Evolutionary conservation across 2,113 vertebrate species (phyloP).

Genomic region (Poeciliopsis retropinna): DNA sequence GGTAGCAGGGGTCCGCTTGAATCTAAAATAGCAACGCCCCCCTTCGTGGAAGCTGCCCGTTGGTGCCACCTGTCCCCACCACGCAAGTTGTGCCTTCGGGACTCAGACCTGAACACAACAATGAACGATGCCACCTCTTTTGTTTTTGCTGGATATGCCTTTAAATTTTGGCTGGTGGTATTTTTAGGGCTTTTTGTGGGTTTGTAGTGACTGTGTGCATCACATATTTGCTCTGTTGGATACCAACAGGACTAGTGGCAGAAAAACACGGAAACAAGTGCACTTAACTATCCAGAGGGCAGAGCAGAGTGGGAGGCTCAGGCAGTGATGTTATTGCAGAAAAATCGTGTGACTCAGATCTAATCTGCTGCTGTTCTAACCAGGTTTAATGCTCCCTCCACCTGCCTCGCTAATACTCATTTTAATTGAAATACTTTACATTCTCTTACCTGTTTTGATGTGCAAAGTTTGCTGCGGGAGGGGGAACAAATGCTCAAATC

Average conservation of each 20-base stretch:
- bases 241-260: background rate
- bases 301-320: constrained; percentile 25
- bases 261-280: constrained; percentile 9
- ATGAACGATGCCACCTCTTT: constrained; percentile 28
- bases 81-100: constrained; percentile 4
- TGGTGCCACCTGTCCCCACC: constrained; percentile 9
- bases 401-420: constrained; percentile 42
- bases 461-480: constrained; percentile 26
- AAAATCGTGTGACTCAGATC: constrained; percentile 28
- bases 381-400: constrained; percentile 5
- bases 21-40: constrained; percentile 9
- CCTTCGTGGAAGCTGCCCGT: constrained; percentile 25
- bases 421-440: constrained; percentile 33
- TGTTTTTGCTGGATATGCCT: constrained; percentile 10
- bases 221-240: background rate
- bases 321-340: constrained; percentile 10
- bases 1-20: constrained; percentile 34
- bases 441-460: constrained; percentile 8
- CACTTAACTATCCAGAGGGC: constrained; percentile 19
- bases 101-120: constrained; percentile 23
- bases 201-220: constrained; percentile 14
- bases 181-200: constrained; percentile 26
- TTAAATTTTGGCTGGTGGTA: constrained; percentile 4
- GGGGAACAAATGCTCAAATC: constrained; percentile 48
- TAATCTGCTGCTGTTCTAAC: constrained; percentile 19